These are phyloP conservation scores for Rynchops niger DNA, from an alignment of 2,113 vertebrate species.

Conservation along the genomic window DNA sequence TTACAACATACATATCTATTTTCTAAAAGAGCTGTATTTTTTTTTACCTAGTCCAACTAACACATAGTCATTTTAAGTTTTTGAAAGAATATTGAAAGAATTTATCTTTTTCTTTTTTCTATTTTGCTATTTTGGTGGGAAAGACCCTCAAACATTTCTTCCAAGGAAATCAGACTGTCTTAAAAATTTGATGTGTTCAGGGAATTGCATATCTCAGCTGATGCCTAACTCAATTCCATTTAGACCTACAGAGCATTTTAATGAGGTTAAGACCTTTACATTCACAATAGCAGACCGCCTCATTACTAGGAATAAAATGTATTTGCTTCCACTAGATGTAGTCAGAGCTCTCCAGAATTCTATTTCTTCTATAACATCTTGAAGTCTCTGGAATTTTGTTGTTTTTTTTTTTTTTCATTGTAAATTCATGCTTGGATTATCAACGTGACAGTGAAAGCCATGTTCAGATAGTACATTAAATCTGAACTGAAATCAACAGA, in stretches of 20 bases:
- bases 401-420: accelerated
- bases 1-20: neutral
- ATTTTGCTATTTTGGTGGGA: neutral
- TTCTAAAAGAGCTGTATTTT: neutral
- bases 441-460: neutral
- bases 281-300: neutral
- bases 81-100: neutral
- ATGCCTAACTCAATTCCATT: neutral
- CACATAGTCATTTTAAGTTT: neutral
- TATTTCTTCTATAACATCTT: neutral
- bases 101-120: neutral
- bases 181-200: conserved; percentile 12
- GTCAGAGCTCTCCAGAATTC: neutral
- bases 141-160: neutral
- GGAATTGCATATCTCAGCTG: neutral
- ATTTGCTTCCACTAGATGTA: conserved; percentile 38
- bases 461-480: neutral
- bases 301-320: conserved; percentile 1
- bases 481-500: neutral
- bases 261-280: conserved; percentile 53
- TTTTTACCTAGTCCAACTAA: neutral
- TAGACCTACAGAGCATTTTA: conserved; percentile 17
- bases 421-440: neutral
- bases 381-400: neutral
- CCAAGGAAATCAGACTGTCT: neutral